These are phyloP conservation scores for Theonella swinhoei DNA, from an alignment of 37 sponge, comb jelly and placozoan species.

Conservation along the genomic window DNA sequence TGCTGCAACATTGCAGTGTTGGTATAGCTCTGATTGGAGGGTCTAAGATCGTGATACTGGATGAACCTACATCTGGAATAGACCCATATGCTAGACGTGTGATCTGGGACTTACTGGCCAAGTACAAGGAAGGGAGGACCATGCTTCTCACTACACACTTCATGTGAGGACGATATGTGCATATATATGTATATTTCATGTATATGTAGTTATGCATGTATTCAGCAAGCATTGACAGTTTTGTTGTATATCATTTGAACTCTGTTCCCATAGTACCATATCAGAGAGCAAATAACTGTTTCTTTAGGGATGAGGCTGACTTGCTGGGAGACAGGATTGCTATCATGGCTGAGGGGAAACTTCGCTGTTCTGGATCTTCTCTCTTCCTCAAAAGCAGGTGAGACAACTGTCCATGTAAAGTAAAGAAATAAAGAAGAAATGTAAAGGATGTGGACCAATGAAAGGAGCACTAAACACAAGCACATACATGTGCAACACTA, in stretches of 20 bases:
- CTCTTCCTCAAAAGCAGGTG: constrained; percentile 93
- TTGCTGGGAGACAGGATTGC: constrained; percentile 92
- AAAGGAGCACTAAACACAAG: too few relatives aligned
- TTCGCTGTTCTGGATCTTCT: constrained; percentile 79
- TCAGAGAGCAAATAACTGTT: not conserved
- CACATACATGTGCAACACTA: too few relatives aligned
- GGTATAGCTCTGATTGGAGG: constrained; percentile 56
- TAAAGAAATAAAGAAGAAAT: too few relatives aligned
- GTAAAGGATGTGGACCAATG: too few relatives aligned
- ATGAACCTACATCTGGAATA: constrained; percentile 98
- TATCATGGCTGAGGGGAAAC: constrained; percentile 85
- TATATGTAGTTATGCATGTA: too few relatives aligned
- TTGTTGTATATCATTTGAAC: too few relatives aligned
- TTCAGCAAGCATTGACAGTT: too few relatives aligned
- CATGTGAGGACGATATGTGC: not conserved
- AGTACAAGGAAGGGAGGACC: constrained; percentile 85
- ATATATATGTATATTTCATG: not conserved
- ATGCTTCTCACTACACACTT: constrained; percentile 77
- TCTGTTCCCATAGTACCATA: too few relatives aligned
- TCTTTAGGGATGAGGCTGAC: constrained; percentile 86
- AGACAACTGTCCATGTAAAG: too few relatives aligned
- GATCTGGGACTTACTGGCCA: constrained; percentile 93
- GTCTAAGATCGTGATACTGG: constrained; percentile 84
- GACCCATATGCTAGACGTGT: constrained; percentile 96
- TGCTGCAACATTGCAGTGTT: constrained; percentile 43